Base-by-base conservation (phyloP, 2,888 invertebrate genomes). In the Cataglyphis livida region DNA sequence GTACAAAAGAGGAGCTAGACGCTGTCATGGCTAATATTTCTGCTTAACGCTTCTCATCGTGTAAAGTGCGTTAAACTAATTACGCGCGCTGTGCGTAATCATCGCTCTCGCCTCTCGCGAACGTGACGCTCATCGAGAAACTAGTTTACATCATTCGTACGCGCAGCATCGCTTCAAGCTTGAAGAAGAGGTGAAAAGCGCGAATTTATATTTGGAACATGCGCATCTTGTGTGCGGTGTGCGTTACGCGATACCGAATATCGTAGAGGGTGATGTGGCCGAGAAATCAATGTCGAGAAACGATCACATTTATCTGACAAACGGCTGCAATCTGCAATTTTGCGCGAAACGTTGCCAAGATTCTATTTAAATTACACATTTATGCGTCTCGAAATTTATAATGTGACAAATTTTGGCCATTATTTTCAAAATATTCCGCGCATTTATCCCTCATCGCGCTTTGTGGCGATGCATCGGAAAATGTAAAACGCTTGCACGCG, bases 61-160 rank as follows among this genome's bases (percentile, higher is more conserved):
- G 70, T 70, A 70, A 71, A 78, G 35, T 70, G 44, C 71, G 71
- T 78, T 78, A 78, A 59, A 59, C 44, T 78, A 78, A 78, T 70
- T 21, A 21, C 59, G 57, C 70, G 28, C 25, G 41, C 12, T 32
- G 32, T 10, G 32, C 70, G 57, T 78, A 41, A 32, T 78, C 57
- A 12, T 57, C 38, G 54, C 68, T 32, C 76, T 35, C 35, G 21
- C 10, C n/a, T 57, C 38, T 78, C 38, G 25, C 70, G 28, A 54
- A n/a, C 38, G 12, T 21, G 57, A 38, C 54, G 12, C 25, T 57
- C 35, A 25, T 76, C 76, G 57, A 15, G 44, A n/a, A 41, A 41
- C 28, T 38, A 25, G 28, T 68, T 41, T 57, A 15, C 44, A 44
- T 78, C 68, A 28, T 54, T 21, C 76, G 9, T 21, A 25, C n/a